These are phyloP conservation scores for Loriculus beryllinus DNA, from an alignment of 2,797 vertebrate genomes.

Conservation along the genomic window DNA sequence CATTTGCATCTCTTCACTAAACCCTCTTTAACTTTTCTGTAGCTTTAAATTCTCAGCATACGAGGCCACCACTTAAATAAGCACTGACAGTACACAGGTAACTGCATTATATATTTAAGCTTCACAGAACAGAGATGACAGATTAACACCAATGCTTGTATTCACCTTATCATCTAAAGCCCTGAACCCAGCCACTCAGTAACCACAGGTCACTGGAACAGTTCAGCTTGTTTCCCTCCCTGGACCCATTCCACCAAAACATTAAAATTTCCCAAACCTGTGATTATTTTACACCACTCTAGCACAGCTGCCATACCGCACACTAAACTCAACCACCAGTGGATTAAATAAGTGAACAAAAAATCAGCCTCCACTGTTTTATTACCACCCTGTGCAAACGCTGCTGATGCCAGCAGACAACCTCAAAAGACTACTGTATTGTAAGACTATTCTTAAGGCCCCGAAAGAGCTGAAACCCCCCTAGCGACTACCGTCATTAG, in stretches of 20 bases:
- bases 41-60: neutral
- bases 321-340: neutral
- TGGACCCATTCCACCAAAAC: neutral
- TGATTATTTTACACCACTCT: rapidly evolving
- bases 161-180: neutral
- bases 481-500: rapidly evolving
- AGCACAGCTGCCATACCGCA: neutral
- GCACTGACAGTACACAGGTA: rapidly evolving
- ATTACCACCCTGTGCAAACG: rapidly evolving
- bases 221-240: neutral
- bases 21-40: neutral
- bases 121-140: rapidly evolving
- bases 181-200: neutral
- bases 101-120: rapidly evolving
- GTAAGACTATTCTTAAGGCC: rapidly evolving
- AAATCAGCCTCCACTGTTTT: neutral
- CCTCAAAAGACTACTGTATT: rapidly evolving
- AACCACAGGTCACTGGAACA: neutral
- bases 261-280: rapidly evolving
- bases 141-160: too few relatives aligned
- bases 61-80: neutral
- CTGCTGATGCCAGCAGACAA: rapidly evolving
- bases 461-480: too few relatives aligned
- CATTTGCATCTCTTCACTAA: neutral
- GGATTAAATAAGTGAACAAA: too few relatives aligned